Percentiles rank a stretch among this genome's conserved stretches.
Evolutionary conservation across 2,888 invertebrate species (phyloP).

Genomic region (Erebia aethiops): DNA sequence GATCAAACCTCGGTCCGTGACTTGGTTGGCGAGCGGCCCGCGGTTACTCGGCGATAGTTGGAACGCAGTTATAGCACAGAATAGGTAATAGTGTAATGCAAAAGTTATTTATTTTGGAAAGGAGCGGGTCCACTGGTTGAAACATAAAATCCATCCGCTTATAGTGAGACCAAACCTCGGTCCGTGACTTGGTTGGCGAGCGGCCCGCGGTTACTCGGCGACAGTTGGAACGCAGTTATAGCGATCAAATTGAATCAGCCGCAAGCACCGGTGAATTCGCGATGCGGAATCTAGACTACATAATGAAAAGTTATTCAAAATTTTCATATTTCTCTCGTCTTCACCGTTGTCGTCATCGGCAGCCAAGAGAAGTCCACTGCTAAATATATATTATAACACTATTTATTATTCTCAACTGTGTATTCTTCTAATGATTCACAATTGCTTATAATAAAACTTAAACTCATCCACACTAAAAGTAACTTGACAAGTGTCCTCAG

Average conservation of each 20-base stretch:
- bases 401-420: no score
- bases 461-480: no score
- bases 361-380: no score
- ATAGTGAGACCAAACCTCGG: constrained; percentile 44
- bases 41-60: constrained; percentile 35
- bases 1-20: constrained; percentile 59
- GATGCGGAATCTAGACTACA: constrained; percentile 39
- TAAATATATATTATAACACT: no score
- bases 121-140: not conserved
- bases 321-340: constrained; percentile 37
- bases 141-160: constrained; percentile 43
- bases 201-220: constrained; percentile 47
- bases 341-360: no score
- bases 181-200: constrained; percentile 73
- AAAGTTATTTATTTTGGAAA: no score
- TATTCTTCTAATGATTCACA: no score
- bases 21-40: constrained; percentile 61
- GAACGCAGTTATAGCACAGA: no score
- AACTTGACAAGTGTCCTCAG: no score
- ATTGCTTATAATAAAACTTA: no score
- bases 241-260: constrained; percentile 78
- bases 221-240: constrained; percentile 73
- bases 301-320: constrained; percentile 44
- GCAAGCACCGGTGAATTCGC: constrained; percentile 48
- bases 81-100: no score